Evolutionary conservation across 2,888 invertebrate species (phyloP).

Genomic region (Eulithis testata): DNA sequence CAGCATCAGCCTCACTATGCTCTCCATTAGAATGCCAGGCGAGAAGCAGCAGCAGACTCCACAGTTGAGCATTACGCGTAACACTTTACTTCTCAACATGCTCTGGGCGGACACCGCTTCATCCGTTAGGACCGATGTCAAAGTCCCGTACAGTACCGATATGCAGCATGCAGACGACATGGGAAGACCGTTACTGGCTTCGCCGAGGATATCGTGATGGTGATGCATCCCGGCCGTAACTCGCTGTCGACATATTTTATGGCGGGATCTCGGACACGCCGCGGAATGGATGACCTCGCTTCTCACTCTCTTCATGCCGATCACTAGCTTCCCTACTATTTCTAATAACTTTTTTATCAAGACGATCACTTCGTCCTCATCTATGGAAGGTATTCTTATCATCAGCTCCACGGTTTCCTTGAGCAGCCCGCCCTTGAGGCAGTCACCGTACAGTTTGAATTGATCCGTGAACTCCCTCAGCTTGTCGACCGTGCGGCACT

Average conservation of each 20-base stretch:
- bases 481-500: constrained; percentile 80
- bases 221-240: constrained; percentile 82
- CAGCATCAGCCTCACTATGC: constrained; percentile 77
- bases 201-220: constrained; percentile 85
- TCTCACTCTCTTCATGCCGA: constrained; percentile 83
- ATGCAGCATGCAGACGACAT: constrained; percentile 82
- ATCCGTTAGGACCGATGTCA: constrained; percentile 77
- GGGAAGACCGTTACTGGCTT: constrained; percentile 67
- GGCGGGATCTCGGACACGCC: constrained; percentile 78
- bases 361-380: constrained; percentile 63
- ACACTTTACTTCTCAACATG: constrained; percentile 72
- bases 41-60: constrained; percentile 88
- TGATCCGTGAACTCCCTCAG: constrained; percentile 84
- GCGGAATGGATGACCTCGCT: constrained; percentile 84
- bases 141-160: constrained; percentile 81
- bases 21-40: constrained; percentile 77
- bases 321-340: constrained; percentile 82
- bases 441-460: constrained; percentile 85
- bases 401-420: constrained; percentile 83
- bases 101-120: constrained; percentile 66
- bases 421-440: constrained; percentile 83
- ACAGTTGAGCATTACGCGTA: constrained; percentile 82
- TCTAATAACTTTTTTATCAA: constrained; percentile 83
- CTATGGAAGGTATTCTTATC: constrained; percentile 75
- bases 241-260: constrained; percentile 77